Conservation (phyloP, 2,797 vertebrate species). For the Enteromius trimaculatus region DNA sequence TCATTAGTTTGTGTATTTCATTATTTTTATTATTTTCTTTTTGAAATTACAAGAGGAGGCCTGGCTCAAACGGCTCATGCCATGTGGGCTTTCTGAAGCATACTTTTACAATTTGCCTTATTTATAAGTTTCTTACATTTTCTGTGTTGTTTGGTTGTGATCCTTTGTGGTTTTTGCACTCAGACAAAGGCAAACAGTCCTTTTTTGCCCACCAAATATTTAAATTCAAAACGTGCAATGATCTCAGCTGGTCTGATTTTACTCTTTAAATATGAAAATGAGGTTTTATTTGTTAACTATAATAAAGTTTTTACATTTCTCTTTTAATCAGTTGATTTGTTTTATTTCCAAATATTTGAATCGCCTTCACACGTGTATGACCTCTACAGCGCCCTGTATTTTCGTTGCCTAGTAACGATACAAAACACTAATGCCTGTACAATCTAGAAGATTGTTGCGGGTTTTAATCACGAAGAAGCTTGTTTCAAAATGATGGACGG, state of each 20-base stretch:
- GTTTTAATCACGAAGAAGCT: neutral
- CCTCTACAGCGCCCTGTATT: conserved; percentile 47
- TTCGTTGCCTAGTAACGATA: conserved; percentile 74
- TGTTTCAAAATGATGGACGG: conserved; percentile 65
- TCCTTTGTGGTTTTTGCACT: conserved; percentile 21
- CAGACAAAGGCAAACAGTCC: conserved; percentile 27
- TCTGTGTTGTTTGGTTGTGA: conserved; percentile 20
- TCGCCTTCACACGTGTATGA: conserved; percentile 28
- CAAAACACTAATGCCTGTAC: conserved; percentile 51
- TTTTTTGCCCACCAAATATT: conserved; percentile 57
- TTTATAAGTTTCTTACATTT: conserved; percentile 6
- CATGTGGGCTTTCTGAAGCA: neutral
- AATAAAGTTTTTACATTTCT: conserved; percentile 29
- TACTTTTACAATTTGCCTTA: neutral
- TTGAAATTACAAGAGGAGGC: neutral
- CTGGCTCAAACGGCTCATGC: neutral
- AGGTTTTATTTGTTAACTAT: neutral
- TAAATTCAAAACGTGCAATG: conserved; percentile 15
- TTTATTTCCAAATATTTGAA: conserved; percentile 21
- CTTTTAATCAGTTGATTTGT: neutral
- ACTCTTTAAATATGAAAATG: neutral
- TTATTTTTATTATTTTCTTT: conserved; percentile 3
- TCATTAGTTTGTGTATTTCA: neutral
- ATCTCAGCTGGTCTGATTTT: conserved; percentile 58
- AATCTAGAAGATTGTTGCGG: neutral